Evolutionary conservation across 2,888 invertebrate genomes (phyloP).

Genomic region (Sthenelais limicola): DNA sequence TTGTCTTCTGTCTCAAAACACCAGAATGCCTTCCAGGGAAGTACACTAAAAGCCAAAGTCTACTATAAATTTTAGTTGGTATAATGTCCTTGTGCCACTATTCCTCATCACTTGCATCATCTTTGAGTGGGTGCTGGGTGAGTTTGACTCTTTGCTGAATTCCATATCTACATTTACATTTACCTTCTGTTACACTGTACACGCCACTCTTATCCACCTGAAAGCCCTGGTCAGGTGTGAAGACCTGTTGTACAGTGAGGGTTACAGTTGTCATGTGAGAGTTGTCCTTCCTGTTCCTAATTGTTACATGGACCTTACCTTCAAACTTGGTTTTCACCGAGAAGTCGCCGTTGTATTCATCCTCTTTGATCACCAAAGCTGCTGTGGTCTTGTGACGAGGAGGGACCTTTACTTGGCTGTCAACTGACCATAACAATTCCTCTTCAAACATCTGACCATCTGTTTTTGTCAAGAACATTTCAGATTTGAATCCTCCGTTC

Average conservation of each 20-base stretch:
- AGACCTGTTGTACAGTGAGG: constrained; percentile 66
- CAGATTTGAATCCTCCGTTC: constrained; percentile 70
- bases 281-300: constrained; percentile 69
- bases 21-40: too few species aligned
- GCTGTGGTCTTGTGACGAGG: constrained; percentile 67
- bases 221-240: constrained; percentile 62
- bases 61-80: too few species aligned
- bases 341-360: constrained; percentile 68
- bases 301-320: constrained; percentile 68
- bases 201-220: constrained; percentile 57
- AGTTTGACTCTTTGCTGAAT: constrained; percentile 71
- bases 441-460: constrained; percentile 67
- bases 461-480: constrained; percentile 67
- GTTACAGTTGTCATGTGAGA: constrained; percentile 67
- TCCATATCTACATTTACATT: constrained; percentile 72
- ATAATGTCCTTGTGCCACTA: too few species aligned
- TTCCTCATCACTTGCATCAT: constrained; percentile 6
- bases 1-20: too few species aligned
- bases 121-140: constrained; percentile 54
- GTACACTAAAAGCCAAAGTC: too few species aligned
- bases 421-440: constrained; percentile 72
- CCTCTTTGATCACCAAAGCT: constrained; percentile 69
- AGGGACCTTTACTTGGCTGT: constrained; percentile 70
- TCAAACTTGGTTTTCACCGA: constrained; percentile 65
- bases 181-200: constrained; percentile 64